Evolutionary conservation across 2,113 vertebrate genomes (phyloP).

Genomic region (Azemiops feae): DNA sequence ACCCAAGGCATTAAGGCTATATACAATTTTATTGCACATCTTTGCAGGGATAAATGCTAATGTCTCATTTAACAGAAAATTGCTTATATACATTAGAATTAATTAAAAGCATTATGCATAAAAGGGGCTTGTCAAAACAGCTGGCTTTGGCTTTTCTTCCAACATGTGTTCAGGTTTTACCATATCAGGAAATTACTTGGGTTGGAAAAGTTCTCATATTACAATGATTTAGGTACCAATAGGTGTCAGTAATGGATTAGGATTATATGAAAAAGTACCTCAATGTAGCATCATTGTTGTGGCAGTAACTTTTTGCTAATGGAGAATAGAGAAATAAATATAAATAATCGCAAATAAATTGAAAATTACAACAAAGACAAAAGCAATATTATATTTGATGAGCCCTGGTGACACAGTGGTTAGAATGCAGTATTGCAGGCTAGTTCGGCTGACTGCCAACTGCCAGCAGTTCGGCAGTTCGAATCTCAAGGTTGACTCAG

Average conservation of each 20-base stretch:
- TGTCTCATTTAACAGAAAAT: conserved; percentile 9
- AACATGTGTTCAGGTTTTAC: neutral
- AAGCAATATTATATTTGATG: neutral
- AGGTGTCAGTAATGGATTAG: conserved; percentile 2
- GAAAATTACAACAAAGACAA: neutral
- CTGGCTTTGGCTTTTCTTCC: neutral
- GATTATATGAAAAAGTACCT: neutral
- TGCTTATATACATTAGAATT: neutral
- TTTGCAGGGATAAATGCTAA: conserved; percentile 2
- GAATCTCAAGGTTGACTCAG: neutral
- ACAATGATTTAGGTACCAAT: conserved; percentile 20
- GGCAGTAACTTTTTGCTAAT: accelerated
- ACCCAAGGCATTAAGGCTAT: neutral
- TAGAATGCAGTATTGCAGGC: neutral
- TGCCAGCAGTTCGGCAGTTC: neutral
- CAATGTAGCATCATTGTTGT: neutral
- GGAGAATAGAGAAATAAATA: neutral
- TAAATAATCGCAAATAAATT: neutral
- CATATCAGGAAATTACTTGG: conserved; percentile 8
- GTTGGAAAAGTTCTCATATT: conserved; percentile 5
- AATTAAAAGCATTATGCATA: conserved; percentile 4
- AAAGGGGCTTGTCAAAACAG: conserved; percentile 6
- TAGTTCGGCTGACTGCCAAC: neutral
- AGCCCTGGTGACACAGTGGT: accelerated
- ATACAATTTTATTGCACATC: neutral